Percentiles rank a stretch among this genome's conserved stretches.
phyloP scores from a whole-genome alignment of 1,140 invertebrate genomes.

The Nasonia longicornis region DNA sequence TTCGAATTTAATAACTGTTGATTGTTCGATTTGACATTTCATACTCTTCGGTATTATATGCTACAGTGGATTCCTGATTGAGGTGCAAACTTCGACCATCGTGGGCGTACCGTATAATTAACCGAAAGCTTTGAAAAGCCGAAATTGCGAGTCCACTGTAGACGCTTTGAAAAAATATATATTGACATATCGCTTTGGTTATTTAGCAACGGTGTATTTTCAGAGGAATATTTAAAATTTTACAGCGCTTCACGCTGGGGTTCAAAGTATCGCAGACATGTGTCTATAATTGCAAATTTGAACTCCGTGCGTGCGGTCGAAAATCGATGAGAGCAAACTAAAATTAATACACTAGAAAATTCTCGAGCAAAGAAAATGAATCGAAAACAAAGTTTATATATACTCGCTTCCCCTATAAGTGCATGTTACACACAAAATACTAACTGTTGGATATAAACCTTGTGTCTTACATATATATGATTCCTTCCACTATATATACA shows the following conservation, averaged over 20 bases:
- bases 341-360: neutral
- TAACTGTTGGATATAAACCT: constrained; percentile 12
- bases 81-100: no score
- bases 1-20: neutral
- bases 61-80: constrained; percentile 21
- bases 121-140: neutral
- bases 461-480: neutral
- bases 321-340: no score
- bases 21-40: constrained; percentile 23
- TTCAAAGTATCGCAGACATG: neutral
- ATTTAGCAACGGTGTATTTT: neutral
- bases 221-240: neutral
- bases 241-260: neutral
- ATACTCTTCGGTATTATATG: neutral
- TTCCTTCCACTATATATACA: neutral
- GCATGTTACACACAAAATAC: constrained; percentile 22
- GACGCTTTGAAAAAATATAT: no score
- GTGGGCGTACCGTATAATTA: neutral
- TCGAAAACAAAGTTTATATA: neutral
- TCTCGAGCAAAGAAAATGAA: neutral
- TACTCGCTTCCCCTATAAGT: neutral
- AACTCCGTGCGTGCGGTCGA: neutral
- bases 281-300: neutral
- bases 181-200: neutral
- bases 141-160: neutral